Base-by-base conservation (phyloP, 92 coral and sea anemone genomes). In the Zoanthus sansibaricus region DNA sequence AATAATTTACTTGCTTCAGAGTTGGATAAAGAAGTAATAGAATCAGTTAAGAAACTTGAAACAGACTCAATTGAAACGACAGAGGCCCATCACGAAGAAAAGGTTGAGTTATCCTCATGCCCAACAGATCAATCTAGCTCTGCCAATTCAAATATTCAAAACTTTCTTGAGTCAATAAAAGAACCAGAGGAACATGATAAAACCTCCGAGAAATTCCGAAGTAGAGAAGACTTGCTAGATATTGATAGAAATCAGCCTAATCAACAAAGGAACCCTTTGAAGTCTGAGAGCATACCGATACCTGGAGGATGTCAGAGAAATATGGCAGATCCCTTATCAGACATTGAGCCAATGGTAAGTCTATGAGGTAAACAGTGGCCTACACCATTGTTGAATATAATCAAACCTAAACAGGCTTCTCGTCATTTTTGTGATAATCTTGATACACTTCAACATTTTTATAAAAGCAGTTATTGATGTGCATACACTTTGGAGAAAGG, bases 211-310 rank as follows among this genome's bases (percentile, higher is more conserved):
- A 66, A 80, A 67, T 80, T 75, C 31, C 46, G 59, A 18, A 80
- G 85, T 47, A 66, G 73, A 20, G 85, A 80, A 42, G 66, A 66
- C 14, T 80, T 80, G 32, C 54, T 80, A 30, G 85, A 80, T 11
- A 47, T 66, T 20, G 85, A 80, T 21, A 72, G 85, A 64, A 13
- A 15, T 47, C 61, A 11, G 12, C 59, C 88, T 76, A 89, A 89
- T 83, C 59, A 25, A 12, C 62, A 47, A 16, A 7, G 68, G 42
- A 55, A 46, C 51, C 56, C 90, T 15, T 62, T 84, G 15, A 83
- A 61, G 74, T 93, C 98, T 9, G 89, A 89, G 14, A 93, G 98
- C 62, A 93, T 94, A 61, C 95, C 95, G 4, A 94, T 94, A 33
- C 98, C 98, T 15, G 84, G 90, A n/a, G 87, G 92, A 10, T 47